Evolutionary conservation across 2,888 invertebrate species (phyloP).

Genomic region (Noctua janthina): DNA sequence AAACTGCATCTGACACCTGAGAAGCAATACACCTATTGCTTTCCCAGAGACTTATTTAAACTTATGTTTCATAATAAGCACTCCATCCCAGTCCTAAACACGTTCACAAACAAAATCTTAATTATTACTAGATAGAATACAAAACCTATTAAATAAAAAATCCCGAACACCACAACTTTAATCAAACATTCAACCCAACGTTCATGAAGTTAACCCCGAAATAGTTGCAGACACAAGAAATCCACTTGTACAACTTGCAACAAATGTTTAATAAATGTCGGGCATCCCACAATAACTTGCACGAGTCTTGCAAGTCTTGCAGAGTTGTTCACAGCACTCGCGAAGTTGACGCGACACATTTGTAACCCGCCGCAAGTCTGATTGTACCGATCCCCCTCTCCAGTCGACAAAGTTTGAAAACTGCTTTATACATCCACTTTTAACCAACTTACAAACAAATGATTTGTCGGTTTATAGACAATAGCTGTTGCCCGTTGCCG

Average conservation of each 20-base stretch:
- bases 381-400: constrained; percentile 39
- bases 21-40: background rate
- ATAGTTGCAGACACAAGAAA: constrained; percentile 22
- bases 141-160: background rate
- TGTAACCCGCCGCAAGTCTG: constrained; percentile 48
- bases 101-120: background rate
- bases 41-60: background rate
- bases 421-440: constrained; percentile 15
- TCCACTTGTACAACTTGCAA: constrained; percentile 26
- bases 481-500: background rate
- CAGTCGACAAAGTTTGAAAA: constrained; percentile 44
- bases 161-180: background rate
- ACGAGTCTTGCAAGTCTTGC: constrained; percentile 25
- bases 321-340: constrained; percentile 43
- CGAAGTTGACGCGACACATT: constrained; percentile 46
- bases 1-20: too few relatives aligned
- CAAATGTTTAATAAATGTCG: constrained; percentile 54
- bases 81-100: background rate
- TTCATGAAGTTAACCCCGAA: constrained; percentile 10
- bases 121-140: background rate
- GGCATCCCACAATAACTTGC: constrained; percentile 46
- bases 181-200: constrained; percentile 7
- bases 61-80: too few relatives aligned
- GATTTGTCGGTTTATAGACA: background rate
- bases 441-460: background rate